Base-by-base conservation (phyloP, 2,888 invertebrate species). In the Malthinus seriepunctatus region DNA sequence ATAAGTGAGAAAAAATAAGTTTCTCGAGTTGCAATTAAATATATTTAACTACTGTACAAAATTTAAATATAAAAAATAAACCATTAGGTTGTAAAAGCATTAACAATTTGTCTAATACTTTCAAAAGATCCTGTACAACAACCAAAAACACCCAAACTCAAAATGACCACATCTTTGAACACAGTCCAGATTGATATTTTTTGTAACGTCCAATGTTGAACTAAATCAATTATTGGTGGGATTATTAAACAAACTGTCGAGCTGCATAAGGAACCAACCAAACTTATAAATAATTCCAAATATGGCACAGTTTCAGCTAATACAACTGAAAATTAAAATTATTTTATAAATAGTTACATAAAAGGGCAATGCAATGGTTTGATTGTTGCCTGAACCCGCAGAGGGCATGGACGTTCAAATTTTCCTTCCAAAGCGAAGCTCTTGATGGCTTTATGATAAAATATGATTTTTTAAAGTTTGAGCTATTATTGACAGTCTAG, bases 251-350 rank as follows among this genome's bases (percentile, higher is more conserved):
- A 95, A 62, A 97, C 79, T 0, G 92, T 88, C 5, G 94, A 90
- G 67, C 93, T 92, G 73, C 94, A 93, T 0, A 96, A 84, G 0
- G 95, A 93, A 6, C 96, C 96, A 31, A 97, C 91, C 62, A 97
- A 78, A 0, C 95, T 95, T 67, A 97, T 96, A 78, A 96, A 92
- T 1, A 93, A 81, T 1, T 89, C 88, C 62, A 97, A 79, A 67
- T 92, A 85, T 0, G 96, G 96, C 58, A 97, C 91, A 1, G 89
- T 82, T 73, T 92, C 91, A 0, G 96, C 95, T 65, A 95, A 79
- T 9, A 86, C 78, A 81, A 95, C 95, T 95, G 82, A 12, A 83
- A 72, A 23, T 23, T 23, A 23, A n/a, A n/a, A n/a, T n/a, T n/a
- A n/a, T n/a, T n/a, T n/a, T n/a, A n/a, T n/a, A n/a, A n/a, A n/a